A percentile compares a stretch with the other conserved stretches of the same genome.
These are phyloP conservation scores for Platalea minor DNA, from an alignment of 2,797 vertebrate species.

Conservation along the genomic window DNA sequence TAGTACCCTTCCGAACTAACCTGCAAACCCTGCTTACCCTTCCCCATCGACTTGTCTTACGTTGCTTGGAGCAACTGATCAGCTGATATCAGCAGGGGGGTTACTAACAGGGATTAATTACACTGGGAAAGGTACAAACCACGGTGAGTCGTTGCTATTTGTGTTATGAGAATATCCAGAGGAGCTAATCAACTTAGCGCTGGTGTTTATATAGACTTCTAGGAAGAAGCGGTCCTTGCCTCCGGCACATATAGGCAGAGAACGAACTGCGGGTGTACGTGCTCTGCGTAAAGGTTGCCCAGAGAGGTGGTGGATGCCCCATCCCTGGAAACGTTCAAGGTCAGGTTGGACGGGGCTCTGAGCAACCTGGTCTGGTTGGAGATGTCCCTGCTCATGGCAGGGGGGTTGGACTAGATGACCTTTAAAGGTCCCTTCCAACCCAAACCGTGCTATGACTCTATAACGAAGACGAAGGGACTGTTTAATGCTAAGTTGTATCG, in stretches of 20 bases:
- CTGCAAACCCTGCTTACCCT: not conserved
- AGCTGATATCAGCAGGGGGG: not conserved
- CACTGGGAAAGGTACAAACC: not conserved
- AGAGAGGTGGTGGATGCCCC: not conserved
- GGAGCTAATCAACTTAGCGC: not conserved
- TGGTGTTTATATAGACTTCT: not conserved
- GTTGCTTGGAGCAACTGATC: not conserved
- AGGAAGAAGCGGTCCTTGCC: not conserved
- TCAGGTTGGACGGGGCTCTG: not conserved
- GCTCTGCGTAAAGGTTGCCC: not conserved
- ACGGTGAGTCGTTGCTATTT: fast-evolving
- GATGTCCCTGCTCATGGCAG: not conserved
- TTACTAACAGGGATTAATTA: not conserved
- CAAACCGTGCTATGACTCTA: not conserved
- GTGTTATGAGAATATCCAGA: not conserved
- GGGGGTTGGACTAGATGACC: not conserved
- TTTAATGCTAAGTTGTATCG: not conserved
- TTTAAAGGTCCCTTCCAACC: not conserved
- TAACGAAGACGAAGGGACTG: not conserved
- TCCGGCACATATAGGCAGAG: fast-evolving
- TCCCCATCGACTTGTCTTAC: fast-evolving
- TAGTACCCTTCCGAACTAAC: not conserved
- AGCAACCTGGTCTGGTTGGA: not conserved
- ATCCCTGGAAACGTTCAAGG: not conserved
- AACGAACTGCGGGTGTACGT: fast-evolving